These are phyloP conservation scores for Tetramorium parvispinum DNA, from an alignment of 1,140 invertebrate genomes.

Conservation along the genomic window DNA sequence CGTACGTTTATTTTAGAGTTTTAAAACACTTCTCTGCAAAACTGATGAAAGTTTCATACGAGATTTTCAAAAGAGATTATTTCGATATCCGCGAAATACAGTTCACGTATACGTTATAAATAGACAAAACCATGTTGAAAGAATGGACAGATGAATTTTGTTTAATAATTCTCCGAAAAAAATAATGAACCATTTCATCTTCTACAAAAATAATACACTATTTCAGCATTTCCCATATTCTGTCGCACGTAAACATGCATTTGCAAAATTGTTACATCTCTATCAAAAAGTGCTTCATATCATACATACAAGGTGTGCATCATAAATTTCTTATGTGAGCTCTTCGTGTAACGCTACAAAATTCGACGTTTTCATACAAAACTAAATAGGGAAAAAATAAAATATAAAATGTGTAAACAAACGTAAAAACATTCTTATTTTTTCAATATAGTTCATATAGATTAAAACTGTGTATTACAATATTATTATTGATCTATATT, in stretches of 20 bases:
- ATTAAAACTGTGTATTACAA: not conserved
- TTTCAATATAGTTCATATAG: not conserved
- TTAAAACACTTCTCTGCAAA: not conserved
- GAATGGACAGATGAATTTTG: not conserved
- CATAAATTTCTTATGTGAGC: slow-evolving; percentile 1
- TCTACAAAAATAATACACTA: not conserved
- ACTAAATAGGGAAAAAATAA: not conserved
- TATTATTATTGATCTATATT: not conserved
- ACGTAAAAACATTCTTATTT: not conserved
- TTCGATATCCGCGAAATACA: not conserved
- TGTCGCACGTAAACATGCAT: not conserved
- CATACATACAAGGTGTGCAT: not conserved
- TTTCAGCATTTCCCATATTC: not conserved
- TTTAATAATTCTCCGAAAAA: not conserved
- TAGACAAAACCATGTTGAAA: not conserved
- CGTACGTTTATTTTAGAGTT: not conserved
- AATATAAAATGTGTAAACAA: not conserved
- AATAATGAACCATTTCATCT: not conserved
- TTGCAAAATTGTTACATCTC: not conserved
- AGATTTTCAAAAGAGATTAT: not conserved
- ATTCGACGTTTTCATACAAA: not conserved
- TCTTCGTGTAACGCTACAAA: not conserved
- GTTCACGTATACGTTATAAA: not conserved
- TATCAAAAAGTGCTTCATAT: slow-evolving; percentile 13
- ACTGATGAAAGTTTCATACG: not conserved